phyloP scores from a whole-genome alignment of 2,113 vertebrate species.

The Myrmecobius fasciatus region DNA sequence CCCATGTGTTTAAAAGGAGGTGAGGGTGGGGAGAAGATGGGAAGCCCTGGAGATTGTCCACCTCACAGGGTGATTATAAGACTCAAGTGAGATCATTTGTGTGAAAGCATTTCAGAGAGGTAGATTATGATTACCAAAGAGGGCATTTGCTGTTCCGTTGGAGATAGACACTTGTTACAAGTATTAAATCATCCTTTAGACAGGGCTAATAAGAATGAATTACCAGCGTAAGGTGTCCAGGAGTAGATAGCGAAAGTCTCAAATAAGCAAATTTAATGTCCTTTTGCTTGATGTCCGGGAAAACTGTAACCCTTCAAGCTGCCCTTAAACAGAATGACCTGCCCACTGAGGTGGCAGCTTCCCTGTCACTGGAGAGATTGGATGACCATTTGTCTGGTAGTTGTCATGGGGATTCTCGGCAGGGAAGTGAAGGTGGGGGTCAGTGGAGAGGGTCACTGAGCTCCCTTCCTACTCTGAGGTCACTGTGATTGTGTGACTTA shows the following conservation, averaged over 20 bases:
- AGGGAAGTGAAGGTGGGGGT: background rate
- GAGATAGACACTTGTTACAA: background rate
- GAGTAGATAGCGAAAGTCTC: background rate
- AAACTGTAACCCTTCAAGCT: background rate
- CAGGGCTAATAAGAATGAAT: background rate
- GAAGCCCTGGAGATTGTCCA: background rate
- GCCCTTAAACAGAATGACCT: background rate
- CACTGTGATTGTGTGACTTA: background rate
- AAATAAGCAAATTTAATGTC: background rate
- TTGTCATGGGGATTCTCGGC: background rate
- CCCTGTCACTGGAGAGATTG: background rate
- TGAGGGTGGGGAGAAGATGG: fast-evolving
- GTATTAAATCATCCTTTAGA: background rate
- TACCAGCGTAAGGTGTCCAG: background rate
- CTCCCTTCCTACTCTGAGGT: background rate
- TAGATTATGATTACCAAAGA: background rate
- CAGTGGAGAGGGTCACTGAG: background rate
- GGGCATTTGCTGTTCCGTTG: background rate
- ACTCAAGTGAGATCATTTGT: background rate
- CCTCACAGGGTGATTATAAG: background rate
- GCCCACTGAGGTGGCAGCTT: background rate
- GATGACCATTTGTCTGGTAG: background rate
- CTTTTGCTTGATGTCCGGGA: background rate
- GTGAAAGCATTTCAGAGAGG: background rate
- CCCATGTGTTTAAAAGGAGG: background rate